A percentile compares a stretch with the other conserved stretches of the same genome.
phyloP scores from a whole-genome alignment of 2,888 invertebrate species.

The Rhamnusium bicolor region DNA sequence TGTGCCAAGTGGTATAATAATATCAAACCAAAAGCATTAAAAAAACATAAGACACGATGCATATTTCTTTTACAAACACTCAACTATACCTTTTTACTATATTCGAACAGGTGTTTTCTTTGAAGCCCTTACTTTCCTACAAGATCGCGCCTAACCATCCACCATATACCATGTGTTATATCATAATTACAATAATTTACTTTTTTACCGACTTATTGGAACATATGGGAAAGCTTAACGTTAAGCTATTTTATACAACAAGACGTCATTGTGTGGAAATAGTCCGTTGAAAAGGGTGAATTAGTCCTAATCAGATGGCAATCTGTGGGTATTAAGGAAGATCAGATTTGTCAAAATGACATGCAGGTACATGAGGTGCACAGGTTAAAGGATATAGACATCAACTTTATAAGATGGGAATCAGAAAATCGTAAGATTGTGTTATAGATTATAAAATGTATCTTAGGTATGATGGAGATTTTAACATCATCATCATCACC shows the following conservation, averaged over 20 bases:
- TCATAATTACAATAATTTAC: conserved; percentile 69
- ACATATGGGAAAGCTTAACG: conserved; percentile 60
- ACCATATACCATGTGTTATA: conserved; percentile 67
- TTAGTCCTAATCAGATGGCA: conserved; percentile 56
- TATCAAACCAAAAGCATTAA: not conserved
- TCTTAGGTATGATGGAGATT: not conserved
- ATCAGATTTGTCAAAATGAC: conserved; percentile 61
- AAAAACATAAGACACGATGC: conserved; percentile 26
- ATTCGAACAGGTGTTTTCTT: conserved; percentile 51
- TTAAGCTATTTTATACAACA: conserved; percentile 22
- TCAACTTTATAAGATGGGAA: conserved; percentile 50
- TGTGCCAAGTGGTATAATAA: not conserved
- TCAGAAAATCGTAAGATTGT: conserved; percentile 17
- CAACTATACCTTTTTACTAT: conserved; percentile 37
- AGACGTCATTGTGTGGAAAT: conserved; percentile 54
- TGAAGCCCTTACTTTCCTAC: conserved; percentile 51
- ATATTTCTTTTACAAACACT: conserved; percentile 22
- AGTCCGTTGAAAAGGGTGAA: conserved; percentile 64
- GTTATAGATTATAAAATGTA: conserved; percentile 8
- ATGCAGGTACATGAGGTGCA: conserved; percentile 60
- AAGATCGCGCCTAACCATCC: conserved; percentile 56
- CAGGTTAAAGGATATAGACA: conserved; percentile 56
- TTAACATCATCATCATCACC: not conserved
- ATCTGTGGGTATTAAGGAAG: conserved; percentile 52
- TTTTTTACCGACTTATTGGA: conserved; percentile 52